phyloP scores from a whole-genome alignment of 2,113 vertebrate genomes.

The Odocoileus virginianus region DNA sequence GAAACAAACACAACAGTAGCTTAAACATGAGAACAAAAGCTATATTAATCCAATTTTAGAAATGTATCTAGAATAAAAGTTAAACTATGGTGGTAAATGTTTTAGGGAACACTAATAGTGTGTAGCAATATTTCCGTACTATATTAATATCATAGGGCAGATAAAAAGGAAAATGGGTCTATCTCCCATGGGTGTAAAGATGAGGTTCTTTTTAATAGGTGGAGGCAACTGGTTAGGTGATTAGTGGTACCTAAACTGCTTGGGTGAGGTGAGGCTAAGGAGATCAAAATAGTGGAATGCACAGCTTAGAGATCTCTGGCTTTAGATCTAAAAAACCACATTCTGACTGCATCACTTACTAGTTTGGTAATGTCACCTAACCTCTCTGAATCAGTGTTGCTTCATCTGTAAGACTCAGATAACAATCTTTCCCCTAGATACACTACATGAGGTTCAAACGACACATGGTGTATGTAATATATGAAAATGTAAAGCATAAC shows the following conservation, averaged over 20 bases:
- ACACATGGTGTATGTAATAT: background rate
- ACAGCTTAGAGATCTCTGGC: background rate
- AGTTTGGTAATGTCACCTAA: background rate
- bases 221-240: background rate
- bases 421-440: background rate
- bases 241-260: background rate
- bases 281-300: background rate
- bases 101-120: background rate
- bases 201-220: background rate
- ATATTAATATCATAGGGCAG: background rate
- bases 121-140: background rate
- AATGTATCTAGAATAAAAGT: background rate
- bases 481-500: background rate
- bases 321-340: background rate
- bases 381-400: background rate
- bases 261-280: background rate
- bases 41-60: background rate
- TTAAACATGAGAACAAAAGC: background rate
- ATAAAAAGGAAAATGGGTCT: background rate
- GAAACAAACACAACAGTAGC: background rate
- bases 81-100: background rate
- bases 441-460: background rate
- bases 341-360: background rate
- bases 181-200: background rate
- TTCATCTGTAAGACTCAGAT: background rate